These are phyloP conservation scores for Tetraodon nigroviridis DNA, from an alignment of 2,113 vertebrate species.

Conservation along the genomic window DNA sequence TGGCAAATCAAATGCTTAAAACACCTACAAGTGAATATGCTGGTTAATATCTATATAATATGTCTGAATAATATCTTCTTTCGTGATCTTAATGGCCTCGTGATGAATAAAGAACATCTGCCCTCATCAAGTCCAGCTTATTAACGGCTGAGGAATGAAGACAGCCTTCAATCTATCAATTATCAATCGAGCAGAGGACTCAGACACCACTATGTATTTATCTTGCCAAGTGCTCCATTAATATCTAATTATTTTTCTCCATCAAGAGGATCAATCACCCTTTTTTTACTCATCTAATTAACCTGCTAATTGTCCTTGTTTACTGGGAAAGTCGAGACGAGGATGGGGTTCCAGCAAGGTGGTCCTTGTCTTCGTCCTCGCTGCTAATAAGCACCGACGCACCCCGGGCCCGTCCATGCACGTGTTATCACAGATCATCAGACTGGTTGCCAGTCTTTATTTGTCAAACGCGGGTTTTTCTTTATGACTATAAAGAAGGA, in stretches of 20 bases:
- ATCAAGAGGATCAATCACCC: conserved; percentile 75
- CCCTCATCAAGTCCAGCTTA: conserved; percentile 54
- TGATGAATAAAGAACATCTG: conserved; percentile 13
- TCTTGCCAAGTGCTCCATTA: conserved; percentile 77
- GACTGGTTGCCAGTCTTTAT: too few relatives aligned
- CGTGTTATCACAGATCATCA: too few relatives aligned
- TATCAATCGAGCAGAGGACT: conserved; percentile 71
- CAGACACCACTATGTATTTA: conserved; percentile 72
- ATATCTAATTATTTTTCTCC: conserved; percentile 74
- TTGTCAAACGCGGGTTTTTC: too few relatives aligned
- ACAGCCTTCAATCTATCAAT: conserved; percentile 70
- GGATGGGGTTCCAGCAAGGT: conserved; percentile 42
- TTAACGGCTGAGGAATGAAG: conserved; percentile 53
- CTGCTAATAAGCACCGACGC: background rate
- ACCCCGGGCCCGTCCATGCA: too few relatives aligned
- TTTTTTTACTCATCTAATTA: conserved; percentile 72
- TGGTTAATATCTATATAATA: conserved; percentile 1
- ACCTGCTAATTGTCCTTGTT: conserved; percentile 78
- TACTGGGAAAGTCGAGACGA: conserved; percentile 67
- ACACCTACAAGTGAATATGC: too few relatives aligned
- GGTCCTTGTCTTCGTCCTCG: conserved; percentile 16
- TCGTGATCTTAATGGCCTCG: conserved; percentile 27
- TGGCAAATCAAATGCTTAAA: too few relatives aligned
- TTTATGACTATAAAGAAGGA: too few relatives aligned
- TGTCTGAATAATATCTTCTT: background rate